phyloP scores from a whole-genome alignment of 1,140 invertebrate genomes.

The Chrysomallon squamiferum region DNA sequence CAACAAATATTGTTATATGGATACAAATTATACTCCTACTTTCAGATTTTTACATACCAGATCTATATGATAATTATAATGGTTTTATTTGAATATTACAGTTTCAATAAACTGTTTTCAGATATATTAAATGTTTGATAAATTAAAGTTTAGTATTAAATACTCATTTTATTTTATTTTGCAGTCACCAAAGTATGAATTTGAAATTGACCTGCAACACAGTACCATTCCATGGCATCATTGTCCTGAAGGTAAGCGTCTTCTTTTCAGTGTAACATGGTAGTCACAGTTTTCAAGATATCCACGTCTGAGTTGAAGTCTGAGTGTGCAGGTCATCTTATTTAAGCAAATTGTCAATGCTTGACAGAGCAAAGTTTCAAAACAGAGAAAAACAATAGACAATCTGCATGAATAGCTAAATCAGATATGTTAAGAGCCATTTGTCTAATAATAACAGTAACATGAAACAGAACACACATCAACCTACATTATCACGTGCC shows the following conservation, averaged over 20 bases:
- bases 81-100: too few species aligned
- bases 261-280: background rate
- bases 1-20: too few species aligned
- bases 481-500: too few species aligned
- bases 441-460: too few species aligned
- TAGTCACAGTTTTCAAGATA: background rate
- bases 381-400: background rate
- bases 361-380: background rate
- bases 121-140: too few species aligned
- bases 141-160: too few species aligned
- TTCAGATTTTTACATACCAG: too few species aligned
- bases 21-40: too few species aligned
- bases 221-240: slow-evolving; percentile 6
- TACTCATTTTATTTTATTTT: background rate
- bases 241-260: slow-evolving; percentile 6
- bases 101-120: too few species aligned
- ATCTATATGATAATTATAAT: too few species aligned
- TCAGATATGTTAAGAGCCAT: background rate
- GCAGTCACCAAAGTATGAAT: slow-evolving; percentile 9
- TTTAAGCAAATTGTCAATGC: background rate
- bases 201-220: slow-evolving; percentile 11
- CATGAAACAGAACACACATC: too few species aligned
- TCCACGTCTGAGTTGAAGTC: background rate
- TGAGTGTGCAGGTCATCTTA: background rate
- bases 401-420: background rate